A percentile compares a stretch with the other conserved stretches of the same genome.
These are phyloP conservation scores for Agelas oroides DNA, from an alignment of 37 sponge, comb jelly and placozoan genomes.

Conservation along the genomic window DNA sequence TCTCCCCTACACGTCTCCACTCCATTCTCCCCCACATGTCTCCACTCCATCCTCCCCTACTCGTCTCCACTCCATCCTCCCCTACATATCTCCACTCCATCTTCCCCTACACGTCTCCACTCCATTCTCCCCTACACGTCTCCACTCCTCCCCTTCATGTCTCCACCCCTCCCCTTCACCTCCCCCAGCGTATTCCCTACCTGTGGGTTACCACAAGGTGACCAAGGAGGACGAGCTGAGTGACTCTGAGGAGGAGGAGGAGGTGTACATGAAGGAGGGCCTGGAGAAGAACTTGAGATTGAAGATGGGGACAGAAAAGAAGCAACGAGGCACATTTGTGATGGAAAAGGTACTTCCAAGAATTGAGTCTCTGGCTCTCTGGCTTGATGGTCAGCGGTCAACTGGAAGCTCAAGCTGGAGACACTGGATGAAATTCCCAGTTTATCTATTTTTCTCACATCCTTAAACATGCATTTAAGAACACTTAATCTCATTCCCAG, in stretches of 20 bases:
- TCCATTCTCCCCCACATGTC: no score
- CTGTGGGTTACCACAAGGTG: slow-evolving; percentile 42
- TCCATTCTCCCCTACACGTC: neutral
- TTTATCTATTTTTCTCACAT: no score
- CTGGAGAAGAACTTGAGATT: neutral
- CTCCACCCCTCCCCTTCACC: neutral
- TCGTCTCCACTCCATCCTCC: no score
- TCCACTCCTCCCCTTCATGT: neutral
- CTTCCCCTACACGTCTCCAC: no score
- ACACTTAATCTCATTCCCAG: no score
- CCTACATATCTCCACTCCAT: neutral
- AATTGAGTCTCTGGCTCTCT: no score
- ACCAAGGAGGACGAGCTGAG: slow-evolving; percentile 25
- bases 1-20: neutral
- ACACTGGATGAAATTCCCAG: no score
- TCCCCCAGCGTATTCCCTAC: slow-evolving; percentile 10
- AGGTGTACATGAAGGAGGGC: slow-evolving; percentile 26
- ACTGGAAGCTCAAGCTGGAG: no score
- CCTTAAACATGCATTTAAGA: no score
- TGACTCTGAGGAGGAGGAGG: slow-evolving; percentile 33
- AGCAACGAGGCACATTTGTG: neutral
- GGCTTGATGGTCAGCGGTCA: no score
- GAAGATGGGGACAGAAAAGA: neutral
- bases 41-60: neutral
- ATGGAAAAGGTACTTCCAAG: neutral